These are phyloP conservation scores for Ceratina australensis DNA, from an alignment of 1,140 invertebrate species.

Conservation along the genomic window DNA sequence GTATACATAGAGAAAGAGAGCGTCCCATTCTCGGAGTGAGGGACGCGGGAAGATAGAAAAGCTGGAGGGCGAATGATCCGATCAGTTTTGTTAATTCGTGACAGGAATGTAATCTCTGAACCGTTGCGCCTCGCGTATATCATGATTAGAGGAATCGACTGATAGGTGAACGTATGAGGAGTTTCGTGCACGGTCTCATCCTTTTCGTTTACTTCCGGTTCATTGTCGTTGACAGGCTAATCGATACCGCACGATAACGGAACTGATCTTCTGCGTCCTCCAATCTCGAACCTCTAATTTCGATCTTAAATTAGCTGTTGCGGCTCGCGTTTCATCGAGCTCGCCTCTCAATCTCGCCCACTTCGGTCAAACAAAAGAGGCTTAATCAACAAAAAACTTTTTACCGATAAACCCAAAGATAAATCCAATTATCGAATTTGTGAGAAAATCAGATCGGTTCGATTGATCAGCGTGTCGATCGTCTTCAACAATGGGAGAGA, in stretches of 20 bases:
- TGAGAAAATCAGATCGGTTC: neutral
- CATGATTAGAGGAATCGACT: constrained; percentile 8
- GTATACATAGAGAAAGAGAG: neutral
- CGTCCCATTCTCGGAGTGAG: neutral
- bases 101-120: neutral
- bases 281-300: neutral
- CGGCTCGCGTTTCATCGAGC: no score
- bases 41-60: neutral
- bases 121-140: constrained; percentile 9
- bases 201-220: constrained; percentile 3
- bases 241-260: neutral
- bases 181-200: constrained; percentile 15
- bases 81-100: constrained; percentile 29
- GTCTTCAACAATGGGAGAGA: constrained; percentile 34
- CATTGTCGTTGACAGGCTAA: neutral
- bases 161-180: constrained; percentile 21
- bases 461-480: constrained; percentile 10
- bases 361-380: no score
- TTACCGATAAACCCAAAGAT: neutral
- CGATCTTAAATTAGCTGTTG: neutral
- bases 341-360: no score
- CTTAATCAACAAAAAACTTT: neutral
- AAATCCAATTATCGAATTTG: neutral
- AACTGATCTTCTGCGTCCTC: neutral
- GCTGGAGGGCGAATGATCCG: constrained; percentile 8